phyloP scores from a whole-genome alignment of 2,113 vertebrate species.

The Ictalurus punctatus region DNA sequence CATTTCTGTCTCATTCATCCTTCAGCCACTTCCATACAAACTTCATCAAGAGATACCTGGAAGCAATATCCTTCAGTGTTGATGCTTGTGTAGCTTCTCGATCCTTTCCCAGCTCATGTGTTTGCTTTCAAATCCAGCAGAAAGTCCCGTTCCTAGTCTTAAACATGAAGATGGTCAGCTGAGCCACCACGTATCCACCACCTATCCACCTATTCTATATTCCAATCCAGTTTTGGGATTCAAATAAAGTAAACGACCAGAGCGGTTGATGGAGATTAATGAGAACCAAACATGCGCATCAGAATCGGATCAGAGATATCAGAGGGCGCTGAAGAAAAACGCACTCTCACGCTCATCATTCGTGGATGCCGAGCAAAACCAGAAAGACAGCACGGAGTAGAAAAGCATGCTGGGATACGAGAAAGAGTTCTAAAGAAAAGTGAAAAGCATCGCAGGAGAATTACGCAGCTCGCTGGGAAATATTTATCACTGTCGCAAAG shows the following conservation, averaged over 20 bases:
- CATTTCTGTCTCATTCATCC: too few relatives aligned
- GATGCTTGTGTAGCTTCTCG: too few relatives aligned
- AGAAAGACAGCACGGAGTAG: neutral
- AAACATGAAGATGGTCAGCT: neutral
- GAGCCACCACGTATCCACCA: neutral
- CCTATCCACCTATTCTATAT: too few relatives aligned
- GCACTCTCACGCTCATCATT: neutral
- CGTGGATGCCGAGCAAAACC: neutral
- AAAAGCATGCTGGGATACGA: neutral
- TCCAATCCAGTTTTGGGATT: too few relatives aligned
- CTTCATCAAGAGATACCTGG: too few relatives aligned
- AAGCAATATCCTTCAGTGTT: too few relatives aligned
- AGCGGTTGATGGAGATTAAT: neutral
- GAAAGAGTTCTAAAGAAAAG: neutral
- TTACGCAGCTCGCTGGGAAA: neutral
- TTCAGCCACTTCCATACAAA: too few relatives aligned
- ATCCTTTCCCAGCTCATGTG: too few relatives aligned
- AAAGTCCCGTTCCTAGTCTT: neutral
- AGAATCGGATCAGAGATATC: neutral
- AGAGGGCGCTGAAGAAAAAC: neutral
- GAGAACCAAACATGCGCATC: neutral
- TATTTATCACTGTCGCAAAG: neutral
- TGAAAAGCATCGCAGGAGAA: neutral
- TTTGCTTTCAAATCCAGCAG: too few relatives aligned
- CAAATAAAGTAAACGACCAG: neutral